Percentiles rank a stretch among this genome's conserved stretches.
Conservation (phyloP, 1,140 invertebrate species). For the Heliconius hewitsoni region DNA sequence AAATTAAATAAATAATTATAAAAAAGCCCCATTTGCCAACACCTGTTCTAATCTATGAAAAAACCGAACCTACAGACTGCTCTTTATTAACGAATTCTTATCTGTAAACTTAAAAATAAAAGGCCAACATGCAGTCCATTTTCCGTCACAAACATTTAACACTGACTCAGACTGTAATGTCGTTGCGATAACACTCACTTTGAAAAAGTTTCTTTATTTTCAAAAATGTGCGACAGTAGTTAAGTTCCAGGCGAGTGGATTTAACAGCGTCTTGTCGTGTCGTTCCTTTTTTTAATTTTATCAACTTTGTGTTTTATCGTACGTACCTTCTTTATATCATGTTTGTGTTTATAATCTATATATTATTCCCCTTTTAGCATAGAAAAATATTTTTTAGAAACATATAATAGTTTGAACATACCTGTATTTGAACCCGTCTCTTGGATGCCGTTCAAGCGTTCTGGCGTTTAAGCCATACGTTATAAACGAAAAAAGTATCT, state of each 20-base stretch:
- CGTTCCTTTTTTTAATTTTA: not conserved
- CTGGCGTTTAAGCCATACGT: too few species aligned
- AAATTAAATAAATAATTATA: too few species aligned
- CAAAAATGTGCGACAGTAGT: constrained; percentile 37
- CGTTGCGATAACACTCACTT: constrained; percentile 41
- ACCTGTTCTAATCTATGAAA: not conserved
- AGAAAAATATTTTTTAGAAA: too few species aligned
- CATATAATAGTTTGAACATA: too few species aligned
- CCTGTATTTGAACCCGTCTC: too few species aligned
- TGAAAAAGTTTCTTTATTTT: constrained; percentile 45
- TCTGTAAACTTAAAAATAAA: constrained; percentile 37
- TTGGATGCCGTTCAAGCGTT: too few species aligned
- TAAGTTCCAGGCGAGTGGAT: constrained; percentile 28
- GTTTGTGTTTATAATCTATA: not conserved
- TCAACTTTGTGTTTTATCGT: not conserved
- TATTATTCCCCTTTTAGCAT: not conserved
- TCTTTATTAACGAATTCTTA: constrained; percentile 33
- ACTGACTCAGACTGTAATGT: constrained; percentile 37
- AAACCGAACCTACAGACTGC: constrained; percentile 2
- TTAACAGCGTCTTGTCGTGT: constrained; percentile 27
- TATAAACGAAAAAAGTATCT: too few species aligned
- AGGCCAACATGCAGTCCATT: constrained; percentile 35
- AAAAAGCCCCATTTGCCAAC: too few species aligned
- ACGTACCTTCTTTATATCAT: not conserved
- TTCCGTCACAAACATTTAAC: constrained; percentile 43